Percentiles rank a stretch among this genome's conserved stretches.
These are phyloP conservation scores for Habroteleia sp. DNA, from an alignment of 2,888 invertebrate genomes.

Conservation along the genomic window DNA sequence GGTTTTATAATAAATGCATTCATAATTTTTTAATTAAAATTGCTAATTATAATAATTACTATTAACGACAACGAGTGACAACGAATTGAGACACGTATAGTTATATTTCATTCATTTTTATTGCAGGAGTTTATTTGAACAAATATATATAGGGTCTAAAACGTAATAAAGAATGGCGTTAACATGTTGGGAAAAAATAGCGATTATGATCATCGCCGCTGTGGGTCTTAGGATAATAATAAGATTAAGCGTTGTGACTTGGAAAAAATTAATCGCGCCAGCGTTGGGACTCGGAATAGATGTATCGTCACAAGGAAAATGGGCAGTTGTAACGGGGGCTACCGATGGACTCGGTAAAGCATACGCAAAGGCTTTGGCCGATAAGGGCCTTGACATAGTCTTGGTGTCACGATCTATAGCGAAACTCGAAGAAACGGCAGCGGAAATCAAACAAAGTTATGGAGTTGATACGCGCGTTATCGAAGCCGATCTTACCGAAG, in stretches of 20 bases:
- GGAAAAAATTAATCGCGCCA: slow-evolving; percentile 77
- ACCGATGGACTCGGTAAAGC: slow-evolving; percentile 96
- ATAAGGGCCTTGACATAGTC: slow-evolving; percentile 88
- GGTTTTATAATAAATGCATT: too few relatives aligned
- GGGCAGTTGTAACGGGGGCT: slow-evolving; percentile 90
- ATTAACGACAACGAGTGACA: too few relatives aligned
- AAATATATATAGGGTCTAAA: not conserved
- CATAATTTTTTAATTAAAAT: too few relatives aligned
- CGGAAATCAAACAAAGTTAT: slow-evolving; percentile 87
- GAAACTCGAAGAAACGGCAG: slow-evolving; percentile 88
- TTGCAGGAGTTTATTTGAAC: too few relatives aligned
- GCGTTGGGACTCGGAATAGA: slow-evolving; percentile 75
- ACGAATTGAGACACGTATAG: too few relatives aligned
- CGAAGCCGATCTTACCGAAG: slow-evolving; percentile 90
- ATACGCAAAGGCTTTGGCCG: slow-evolving; percentile 89
- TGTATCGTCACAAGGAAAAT: slow-evolving; percentile 74
- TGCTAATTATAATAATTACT: too few relatives aligned
- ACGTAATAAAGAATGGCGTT: slow-evolving; percentile 73
- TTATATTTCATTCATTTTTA: too few relatives aligned
- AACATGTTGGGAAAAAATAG: slow-evolving; percentile 77
- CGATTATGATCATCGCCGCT: slow-evolving; percentile 73
- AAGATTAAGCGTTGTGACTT: slow-evolving; percentile 68
- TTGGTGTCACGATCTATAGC: slow-evolving; percentile 89
- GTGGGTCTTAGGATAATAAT: slow-evolving; percentile 74
- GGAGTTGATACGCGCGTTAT: slow-evolving; percentile 90